Conservation (phyloP, 92 coral and sea anemone genomes). For the Micromussa lordhowensis region DNA sequence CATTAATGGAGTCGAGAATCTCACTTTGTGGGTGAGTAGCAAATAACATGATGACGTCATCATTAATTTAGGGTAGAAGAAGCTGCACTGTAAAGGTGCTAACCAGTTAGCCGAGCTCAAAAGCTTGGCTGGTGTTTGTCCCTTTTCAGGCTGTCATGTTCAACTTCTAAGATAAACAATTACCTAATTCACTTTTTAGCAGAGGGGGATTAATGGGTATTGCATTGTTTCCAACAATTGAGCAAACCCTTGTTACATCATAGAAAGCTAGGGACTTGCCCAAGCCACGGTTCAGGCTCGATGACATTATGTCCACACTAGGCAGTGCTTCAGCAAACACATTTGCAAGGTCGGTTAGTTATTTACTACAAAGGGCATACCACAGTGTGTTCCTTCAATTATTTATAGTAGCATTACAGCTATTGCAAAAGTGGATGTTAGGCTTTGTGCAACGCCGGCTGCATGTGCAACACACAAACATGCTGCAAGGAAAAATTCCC, state of each 20-base stretch:
- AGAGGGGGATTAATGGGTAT: not conserved
- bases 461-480: too few relatives aligned
- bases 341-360: not conserved
- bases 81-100: not conserved
- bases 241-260: not conserved
- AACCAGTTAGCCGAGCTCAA: not conserved
- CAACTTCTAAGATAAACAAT: constrained; percentile 5
- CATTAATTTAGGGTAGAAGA: not conserved
- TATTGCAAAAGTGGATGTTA: not conserved
- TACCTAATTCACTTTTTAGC: not conserved
- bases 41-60: not conserved
- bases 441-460: not conserved
- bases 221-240: not conserved
- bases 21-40: not conserved
- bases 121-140: not conserved
- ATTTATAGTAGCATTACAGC: not conserved
- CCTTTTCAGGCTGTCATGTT: not conserved
- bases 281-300: not conserved
- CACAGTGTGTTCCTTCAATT: not conserved
- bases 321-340: not conserved
- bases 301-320: not conserved
- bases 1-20: not conserved
- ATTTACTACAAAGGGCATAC: not conserved
- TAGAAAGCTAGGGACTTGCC: not conserved
- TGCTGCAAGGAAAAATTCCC: not conserved